phyloP scores from a whole-genome alignment of 2,797 vertebrate genomes.

The Sorex maritimensis region DNA sequence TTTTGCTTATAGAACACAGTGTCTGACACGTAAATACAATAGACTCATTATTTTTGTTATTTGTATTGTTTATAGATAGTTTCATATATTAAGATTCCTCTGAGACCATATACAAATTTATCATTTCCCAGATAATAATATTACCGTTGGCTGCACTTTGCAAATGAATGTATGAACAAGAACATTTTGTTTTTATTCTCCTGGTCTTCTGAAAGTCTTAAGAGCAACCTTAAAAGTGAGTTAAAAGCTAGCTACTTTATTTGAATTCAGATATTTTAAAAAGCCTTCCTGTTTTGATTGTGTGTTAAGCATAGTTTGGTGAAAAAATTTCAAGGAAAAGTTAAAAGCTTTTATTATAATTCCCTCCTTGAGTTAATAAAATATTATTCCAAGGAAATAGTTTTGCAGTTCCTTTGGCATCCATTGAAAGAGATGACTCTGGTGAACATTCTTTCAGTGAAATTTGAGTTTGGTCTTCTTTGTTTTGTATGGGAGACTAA shows the following conservation, averaged over 20 bases:
- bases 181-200: slow-evolving; percentile 64
- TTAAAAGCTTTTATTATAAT: slow-evolving; percentile 57
- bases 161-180: slow-evolving; percentile 24
- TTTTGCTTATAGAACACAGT: not conserved
- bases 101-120: slow-evolving; percentile 8
- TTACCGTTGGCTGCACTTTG: slow-evolving; percentile 49
- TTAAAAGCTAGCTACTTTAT: slow-evolving; percentile 30
- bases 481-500: slow-evolving; percentile 29
- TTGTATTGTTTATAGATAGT: slow-evolving; percentile 39
- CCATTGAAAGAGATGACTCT: slow-evolving; percentile 45
- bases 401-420: slow-evolving; percentile 51
- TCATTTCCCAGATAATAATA: slow-evolving; percentile 28
- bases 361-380: slow-evolving; percentile 21
- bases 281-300: slow-evolving; percentile 11
- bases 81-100: slow-evolving; percentile 59
- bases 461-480: not conserved
- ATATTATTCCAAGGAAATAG: slow-evolving; percentile 38
- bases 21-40: not conserved
- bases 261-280: slow-evolving; percentile 51
- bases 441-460: slow-evolving; percentile 44
- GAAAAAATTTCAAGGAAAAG: slow-evolving; percentile 46
- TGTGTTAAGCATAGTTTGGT: slow-evolving; percentile 26
- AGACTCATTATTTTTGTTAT: slow-evolving; percentile 38
- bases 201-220: slow-evolving; percentile 11
- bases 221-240: slow-evolving; percentile 14